Conservation (phyloP, 2,113 vertebrate species). For the Pantherophis guttatus region DNA sequence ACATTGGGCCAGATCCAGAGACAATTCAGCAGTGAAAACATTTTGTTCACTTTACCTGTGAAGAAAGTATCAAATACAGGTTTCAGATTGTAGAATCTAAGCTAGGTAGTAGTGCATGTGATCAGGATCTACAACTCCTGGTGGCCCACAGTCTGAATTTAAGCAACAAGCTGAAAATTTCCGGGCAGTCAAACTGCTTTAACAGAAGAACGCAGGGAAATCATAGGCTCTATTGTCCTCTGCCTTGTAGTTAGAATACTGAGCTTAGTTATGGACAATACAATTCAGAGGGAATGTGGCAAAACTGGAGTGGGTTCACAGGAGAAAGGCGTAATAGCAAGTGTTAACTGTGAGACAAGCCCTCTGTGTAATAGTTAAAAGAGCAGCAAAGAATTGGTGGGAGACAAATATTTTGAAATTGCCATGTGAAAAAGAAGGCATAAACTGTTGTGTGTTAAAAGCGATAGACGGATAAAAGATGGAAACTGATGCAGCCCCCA, state of each 20-base stretch:
- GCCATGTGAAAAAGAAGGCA: neutral
- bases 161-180: neutral
- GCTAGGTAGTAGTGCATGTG: neutral
- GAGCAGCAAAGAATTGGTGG: neutral
- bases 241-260: neutral
- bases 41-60: neutral
- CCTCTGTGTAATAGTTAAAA: neutral
- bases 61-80: neutral
- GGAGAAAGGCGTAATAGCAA: neutral
- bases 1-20: neutral
- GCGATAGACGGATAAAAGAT: neutral
- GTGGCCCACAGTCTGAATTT: neutral
- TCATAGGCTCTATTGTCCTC: neutral
- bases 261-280: neutral
- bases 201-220: neutral
- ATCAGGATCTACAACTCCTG: neutral
- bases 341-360: neutral
- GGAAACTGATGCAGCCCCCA: neutral
- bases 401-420: neutral
- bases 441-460: neutral
- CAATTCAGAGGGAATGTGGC: neutral
- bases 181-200: neutral
- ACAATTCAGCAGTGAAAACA: neutral
- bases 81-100: neutral
- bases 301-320: neutral